phyloP scores from a whole-genome alignment of 2,113 vertebrate genomes.

The Daphoenositta chrysoptera region DNA sequence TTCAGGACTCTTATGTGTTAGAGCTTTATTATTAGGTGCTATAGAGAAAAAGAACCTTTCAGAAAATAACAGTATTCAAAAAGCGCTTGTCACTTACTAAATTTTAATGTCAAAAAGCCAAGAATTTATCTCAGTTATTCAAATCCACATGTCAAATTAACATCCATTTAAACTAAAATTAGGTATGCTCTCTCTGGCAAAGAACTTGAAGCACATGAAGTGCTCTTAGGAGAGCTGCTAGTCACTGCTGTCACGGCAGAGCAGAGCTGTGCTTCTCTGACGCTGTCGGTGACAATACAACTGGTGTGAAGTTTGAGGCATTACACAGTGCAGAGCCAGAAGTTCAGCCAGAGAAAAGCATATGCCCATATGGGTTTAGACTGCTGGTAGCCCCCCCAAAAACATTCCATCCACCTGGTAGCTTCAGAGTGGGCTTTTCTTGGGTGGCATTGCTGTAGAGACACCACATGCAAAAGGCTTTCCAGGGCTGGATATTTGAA shows the following conservation, averaged over 20 bases:
- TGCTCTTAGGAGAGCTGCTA: not conserved
- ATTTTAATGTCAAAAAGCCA: constrained; percentile 16
- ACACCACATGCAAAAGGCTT: not conserved
- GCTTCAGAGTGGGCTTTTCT: not conserved
- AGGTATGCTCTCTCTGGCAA: not conserved
- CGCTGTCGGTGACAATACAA: not conserved
- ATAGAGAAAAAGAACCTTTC: constrained; percentile 3
- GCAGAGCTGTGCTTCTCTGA: not conserved
- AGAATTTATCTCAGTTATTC: constrained; percentile 27
- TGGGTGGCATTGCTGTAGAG: not conserved
- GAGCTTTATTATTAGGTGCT: not conserved
- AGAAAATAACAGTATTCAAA: constrained; percentile 1
- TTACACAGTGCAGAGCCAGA: not conserved
- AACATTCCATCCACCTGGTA: not conserved
- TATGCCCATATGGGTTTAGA: not conserved
- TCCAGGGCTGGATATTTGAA: not conserved
- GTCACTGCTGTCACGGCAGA: not conserved
- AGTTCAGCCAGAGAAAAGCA: not conserved
- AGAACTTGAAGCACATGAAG: not conserved
- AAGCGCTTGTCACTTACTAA: not conserved
- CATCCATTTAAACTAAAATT: constrained; percentile 33
- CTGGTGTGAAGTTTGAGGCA: not conserved
- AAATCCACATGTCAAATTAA: constrained; percentile 18
- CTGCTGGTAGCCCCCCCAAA: not conserved
- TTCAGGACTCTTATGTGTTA: not conserved